phyloP scores from a whole-genome alignment of 2,797 vertebrate species.

The Aldrovandia affinis region DNA sequence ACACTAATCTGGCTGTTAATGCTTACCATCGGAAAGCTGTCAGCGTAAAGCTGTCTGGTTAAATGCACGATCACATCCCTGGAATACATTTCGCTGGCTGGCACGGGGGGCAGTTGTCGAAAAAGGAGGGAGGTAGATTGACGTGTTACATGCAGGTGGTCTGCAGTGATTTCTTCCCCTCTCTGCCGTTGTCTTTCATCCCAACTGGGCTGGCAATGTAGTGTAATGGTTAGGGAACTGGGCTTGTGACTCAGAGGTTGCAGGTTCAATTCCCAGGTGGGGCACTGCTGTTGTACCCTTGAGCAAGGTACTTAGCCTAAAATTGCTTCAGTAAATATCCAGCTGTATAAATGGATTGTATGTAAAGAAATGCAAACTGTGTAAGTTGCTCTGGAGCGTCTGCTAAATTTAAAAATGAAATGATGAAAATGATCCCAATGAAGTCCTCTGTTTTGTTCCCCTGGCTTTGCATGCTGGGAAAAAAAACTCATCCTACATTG shows the following conservation, averaged over 20 bases:
- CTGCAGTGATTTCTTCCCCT: neutral
- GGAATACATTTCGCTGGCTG: neutral
- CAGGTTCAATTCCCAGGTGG: too few relatives aligned
- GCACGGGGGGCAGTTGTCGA: neutral
- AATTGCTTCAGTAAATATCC: too few relatives aligned
- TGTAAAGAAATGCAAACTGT: too few relatives aligned
- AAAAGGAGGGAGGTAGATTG: neutral
- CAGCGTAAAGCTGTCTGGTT: neutral
- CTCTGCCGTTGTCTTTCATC: neutral
- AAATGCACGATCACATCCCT: neutral
- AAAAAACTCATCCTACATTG: neutral
- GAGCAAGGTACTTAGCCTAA: too few relatives aligned
- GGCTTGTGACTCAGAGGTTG: too few relatives aligned
- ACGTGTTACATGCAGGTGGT: neutral
- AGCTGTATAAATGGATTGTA: too few relatives aligned
- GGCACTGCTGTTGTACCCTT: too few relatives aligned
- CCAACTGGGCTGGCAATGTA: too few relatives aligned
- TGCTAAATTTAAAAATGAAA: too few relatives aligned
- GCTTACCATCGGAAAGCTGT: constrained; percentile 7
- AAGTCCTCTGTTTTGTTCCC: neutral
- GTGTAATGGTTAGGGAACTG: too few relatives aligned
- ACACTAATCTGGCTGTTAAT: neutral
- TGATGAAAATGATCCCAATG: neutral
- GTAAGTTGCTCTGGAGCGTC: too few relatives aligned
- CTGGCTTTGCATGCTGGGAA: neutral